Base-by-base conservation (phyloP, 2,113 vertebrate species). In the Oreocharis arfaki region DNA sequence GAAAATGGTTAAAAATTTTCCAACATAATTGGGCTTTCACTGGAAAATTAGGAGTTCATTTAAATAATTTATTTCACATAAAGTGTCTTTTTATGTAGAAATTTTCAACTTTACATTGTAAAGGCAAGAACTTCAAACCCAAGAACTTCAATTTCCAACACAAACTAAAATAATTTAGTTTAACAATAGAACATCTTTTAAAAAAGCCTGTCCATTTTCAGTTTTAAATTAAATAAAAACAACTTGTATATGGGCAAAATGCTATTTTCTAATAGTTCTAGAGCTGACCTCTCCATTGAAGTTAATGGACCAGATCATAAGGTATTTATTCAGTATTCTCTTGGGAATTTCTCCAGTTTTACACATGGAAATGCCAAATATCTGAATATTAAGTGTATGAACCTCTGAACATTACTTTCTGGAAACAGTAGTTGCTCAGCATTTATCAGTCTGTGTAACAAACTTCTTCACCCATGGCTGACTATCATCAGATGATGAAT, bases 11-110 rank as follows among this genome's bases (percentile, higher is more conserved):
- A 88, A 97, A 96, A 96, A 74, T 70, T 95, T 96, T 96, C 96
- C 93, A 89, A 75, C 96, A 94, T 97, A 97, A 97, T 96, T 95
- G 96, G 84, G 90, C 95, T 97, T 95, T 97, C 95, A 96, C 87
- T 94, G 81, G 94, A 95, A 96, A 96, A 97, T 97, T 95, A 96
- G 89, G 89, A 94, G 81, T 93, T 96, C 95, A 96, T 96, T 97
- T 97, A 95, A 96, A 97, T 97, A 96, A 96, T 97, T 97, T 96
- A 96, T 96, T 95, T 97, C 95, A 92, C 89, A 90, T 92, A 95
- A 96, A 96, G 89, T 95, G 96, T 95, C 96, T 96, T 94, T 95
- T 94, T 91, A 96, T 95, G 89, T 96, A 96, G 93, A 95, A 93
- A 94, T 85, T 94, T 95, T 96, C 90, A 91, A 90, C 89, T 94